Conservation (phyloP, 2,113 vertebrate genomes). For the Dunckerocampus dactyliophorus region DNA sequence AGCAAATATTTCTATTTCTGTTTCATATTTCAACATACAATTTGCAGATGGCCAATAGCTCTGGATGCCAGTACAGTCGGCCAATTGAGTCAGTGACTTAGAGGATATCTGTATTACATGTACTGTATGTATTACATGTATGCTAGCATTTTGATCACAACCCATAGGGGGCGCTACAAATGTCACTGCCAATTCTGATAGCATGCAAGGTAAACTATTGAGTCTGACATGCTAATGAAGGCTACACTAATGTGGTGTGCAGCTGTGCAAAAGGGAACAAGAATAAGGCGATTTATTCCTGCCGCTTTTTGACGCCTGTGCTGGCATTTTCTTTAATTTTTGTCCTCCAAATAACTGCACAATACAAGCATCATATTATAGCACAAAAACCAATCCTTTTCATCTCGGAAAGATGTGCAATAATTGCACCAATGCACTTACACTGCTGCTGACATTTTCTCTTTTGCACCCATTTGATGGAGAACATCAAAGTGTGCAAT, state of each 20-base stretch:
- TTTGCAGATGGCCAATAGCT: too few species aligned
- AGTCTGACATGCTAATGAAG: constrained; percentile 24
- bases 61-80: too few species aligned
- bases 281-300: background rate
- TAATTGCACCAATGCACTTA: background rate
- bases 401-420: background rate
- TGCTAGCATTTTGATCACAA: too few species aligned
- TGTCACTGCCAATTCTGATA: too few species aligned
- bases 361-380: background rate
- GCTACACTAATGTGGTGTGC: constrained; percentile 7
- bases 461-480: background rate
- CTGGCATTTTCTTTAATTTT: background rate
- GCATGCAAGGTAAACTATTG: too few species aligned
- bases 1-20: too few species aligned
- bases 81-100: too few species aligned
- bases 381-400: background rate
- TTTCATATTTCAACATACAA: too few species aligned
- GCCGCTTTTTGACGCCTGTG: too few species aligned
- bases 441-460: background rate
- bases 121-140: too few species aligned
- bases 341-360: background rate
- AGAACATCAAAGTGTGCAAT: constrained; percentile 17
- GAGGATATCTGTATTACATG: too few species aligned
- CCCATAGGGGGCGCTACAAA: too few species aligned
- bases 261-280: constrained; percentile 9